Percentiles rank a stretch among this genome's conserved stretches.
Conservation (phyloP, 2,797 vertebrate species). For the Dipus sagitta region DNA sequence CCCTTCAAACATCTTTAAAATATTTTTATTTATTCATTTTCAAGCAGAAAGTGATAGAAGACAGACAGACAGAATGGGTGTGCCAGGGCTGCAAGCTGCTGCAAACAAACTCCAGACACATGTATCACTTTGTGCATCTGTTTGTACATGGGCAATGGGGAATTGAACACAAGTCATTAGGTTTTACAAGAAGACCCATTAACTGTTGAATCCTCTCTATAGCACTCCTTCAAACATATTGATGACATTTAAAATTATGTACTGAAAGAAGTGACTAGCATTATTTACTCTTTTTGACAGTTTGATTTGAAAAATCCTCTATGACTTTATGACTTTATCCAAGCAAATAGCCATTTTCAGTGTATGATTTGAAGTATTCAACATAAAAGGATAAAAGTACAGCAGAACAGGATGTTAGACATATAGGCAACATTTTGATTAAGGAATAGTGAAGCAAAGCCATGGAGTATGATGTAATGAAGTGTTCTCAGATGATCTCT, state of each 20-base stretch:
- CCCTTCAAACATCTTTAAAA: background rate
- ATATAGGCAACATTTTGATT: background rate
- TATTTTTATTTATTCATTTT: too few relatives aligned
- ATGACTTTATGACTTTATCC: background rate
- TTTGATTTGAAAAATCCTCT: background rate
- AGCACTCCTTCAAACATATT: background rate
- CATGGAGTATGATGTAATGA: background rate
- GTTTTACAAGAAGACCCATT: too few relatives aligned
- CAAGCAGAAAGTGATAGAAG: too few relatives aligned
- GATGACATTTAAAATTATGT: background rate
- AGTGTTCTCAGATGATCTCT: background rate
- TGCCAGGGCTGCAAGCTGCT: too few relatives aligned
- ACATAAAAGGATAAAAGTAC: background rate
- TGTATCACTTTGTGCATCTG: too few relatives aligned
- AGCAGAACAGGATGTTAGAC: background rate
- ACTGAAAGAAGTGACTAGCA: background rate
- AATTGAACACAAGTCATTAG: too few relatives aligned
- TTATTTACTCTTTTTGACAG: background rate
- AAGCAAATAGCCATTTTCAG: background rate
- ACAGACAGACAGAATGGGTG: too few relatives aligned
- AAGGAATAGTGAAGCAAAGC: background rate
- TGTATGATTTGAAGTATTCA: slow-evolving; percentile 10
- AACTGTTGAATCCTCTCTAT: too few relatives aligned
- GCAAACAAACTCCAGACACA: too few relatives aligned
- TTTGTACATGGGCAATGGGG: too few relatives aligned